phyloP scores from a whole-genome alignment of 2,888 invertebrate genomes.

The Cheilosia grossa region DNA sequence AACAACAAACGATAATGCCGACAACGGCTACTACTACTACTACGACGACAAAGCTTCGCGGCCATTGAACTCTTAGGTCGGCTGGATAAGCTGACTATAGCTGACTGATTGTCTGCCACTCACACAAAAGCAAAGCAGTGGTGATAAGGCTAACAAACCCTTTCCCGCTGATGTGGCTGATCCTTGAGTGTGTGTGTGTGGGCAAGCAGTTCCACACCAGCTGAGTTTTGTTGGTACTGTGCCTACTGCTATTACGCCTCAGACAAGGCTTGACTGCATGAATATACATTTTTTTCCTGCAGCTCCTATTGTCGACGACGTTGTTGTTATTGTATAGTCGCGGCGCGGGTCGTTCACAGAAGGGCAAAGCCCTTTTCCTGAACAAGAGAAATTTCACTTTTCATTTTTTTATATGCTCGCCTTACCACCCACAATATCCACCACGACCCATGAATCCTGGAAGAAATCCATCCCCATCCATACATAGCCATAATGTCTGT shows the following conservation, averaged over 20 bases:
- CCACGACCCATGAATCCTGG: slow-evolving; percentile 39
- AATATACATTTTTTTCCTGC: slow-evolving; percentile 25
- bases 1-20: slow-evolving; percentile 61
- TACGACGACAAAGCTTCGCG: slow-evolving; percentile 51
- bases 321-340: slow-evolving; percentile 71
- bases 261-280: slow-evolving; percentile 60
- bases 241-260: slow-evolving; percentile 56
- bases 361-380: slow-evolving; percentile 74
- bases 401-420: slow-evolving; percentile 80
- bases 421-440: slow-evolving; percentile 12
- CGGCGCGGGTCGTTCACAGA: slow-evolving; percentile 69
- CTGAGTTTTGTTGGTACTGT: slow-evolving; percentile 67
- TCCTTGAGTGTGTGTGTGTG: slow-evolving; percentile 26
- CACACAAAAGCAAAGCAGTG: slow-evolving; percentile 42
- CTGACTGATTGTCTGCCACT: slow-evolving; percentile 73
- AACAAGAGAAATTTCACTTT: slow-evolving; percentile 82
- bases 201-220: slow-evolving; percentile 48
- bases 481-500: slow-evolving; percentile 7
- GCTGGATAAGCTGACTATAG: slow-evolving; percentile 66
- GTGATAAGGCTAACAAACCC: slow-evolving; percentile 45
- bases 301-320: slow-evolving; percentile 73
- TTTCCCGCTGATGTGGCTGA: slow-evolving; percentile 30
- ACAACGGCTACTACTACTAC: slow-evolving; percentile 54
- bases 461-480: slow-evolving; percentile 59
- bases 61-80: slow-evolving; percentile 67